Percentiles rank a stretch among this genome's conserved stretches.
phyloP scores from a whole-genome alignment of 2,113 vertebrate species.

The Bufo bufo region DNA sequence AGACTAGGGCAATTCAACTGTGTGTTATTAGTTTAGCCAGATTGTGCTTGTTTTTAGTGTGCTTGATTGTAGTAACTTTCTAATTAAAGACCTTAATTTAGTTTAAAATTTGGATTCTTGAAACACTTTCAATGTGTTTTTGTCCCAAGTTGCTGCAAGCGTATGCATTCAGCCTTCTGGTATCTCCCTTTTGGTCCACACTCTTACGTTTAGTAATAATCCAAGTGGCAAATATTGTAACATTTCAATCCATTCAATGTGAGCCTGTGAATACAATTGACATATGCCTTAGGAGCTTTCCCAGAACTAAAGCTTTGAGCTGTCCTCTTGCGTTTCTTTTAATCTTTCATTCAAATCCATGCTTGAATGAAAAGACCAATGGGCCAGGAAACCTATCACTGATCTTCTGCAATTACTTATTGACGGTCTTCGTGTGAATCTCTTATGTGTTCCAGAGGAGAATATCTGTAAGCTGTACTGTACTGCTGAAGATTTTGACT shows the following conservation, averaged over 20 bases:
- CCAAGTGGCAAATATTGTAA: not conserved
- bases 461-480: conserved; percentile 98
- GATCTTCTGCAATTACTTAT: not conserved
- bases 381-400: not conserved
- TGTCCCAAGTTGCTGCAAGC: not conserved
- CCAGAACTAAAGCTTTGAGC: too few relatives aligned
- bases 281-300: too few relatives aligned
- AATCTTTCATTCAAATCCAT: not conserved
- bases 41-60: too few relatives aligned
- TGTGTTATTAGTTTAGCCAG: too few relatives aligned
- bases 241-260: too few relatives aligned
- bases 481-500: conserved; percentile 98
- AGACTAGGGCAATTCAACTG: too few relatives aligned
- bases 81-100: not conserved
- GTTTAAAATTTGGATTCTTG: not conserved
- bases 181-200: not conserved
- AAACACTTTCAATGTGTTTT: not conserved
- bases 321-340: not conserved
- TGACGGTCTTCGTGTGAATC: not conserved
- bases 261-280: too few relatives aligned
- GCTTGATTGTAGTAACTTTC: too few relatives aligned
- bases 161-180: not conserved
- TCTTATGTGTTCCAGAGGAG: conserved; percentile 77
- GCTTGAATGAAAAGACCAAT: too few relatives aligned
- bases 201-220: not conserved